Base-by-base conservation (phyloP, 1,140 invertebrate genomes). In the Drosophila pseudoobscura region DNA sequence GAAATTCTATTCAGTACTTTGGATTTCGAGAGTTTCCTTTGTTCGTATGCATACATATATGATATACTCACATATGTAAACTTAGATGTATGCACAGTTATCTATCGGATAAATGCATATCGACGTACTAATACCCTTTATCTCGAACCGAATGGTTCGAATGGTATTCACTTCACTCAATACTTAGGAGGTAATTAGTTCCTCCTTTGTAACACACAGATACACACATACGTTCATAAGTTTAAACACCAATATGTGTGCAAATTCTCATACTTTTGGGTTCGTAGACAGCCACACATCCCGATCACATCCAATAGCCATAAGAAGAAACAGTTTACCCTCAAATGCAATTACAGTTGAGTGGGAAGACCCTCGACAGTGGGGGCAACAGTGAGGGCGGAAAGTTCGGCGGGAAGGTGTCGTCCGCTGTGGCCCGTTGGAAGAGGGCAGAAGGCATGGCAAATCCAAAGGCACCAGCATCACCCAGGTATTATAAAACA, bases 401-500 rank as follows among this genome's bases (percentile, higher is more conserved):
- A 1, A 11, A 39, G 35, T 39, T 39, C 26, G 41, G 31, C 24
- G 13, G 20, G n/a, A 64, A 75, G 47, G 47, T 41, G 53, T 55
- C 55, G 51, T 24, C 69, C 56, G 44, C 41, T 20, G 55, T 54
- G 4, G 52, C 39, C 44, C 26, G 55, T 39, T 31, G n/a, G 47
- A 24, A 49, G 39, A n/a, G 44, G 51, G 45, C 5, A 4, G 11
- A 45, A 57, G 52, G 44, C 26, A 41, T 20, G 57, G 64, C 55
- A 64, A 71, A 75, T 60, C 62, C 66, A 46, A 69, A 75, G 75
- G 77, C 78, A 74, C 80, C 88, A 78, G 90, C 87, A 90, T 88
- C 82, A 90, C 78, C 73, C 80, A 82, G 87, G 80, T 89, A 90
- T 90, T 90, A 90, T 84, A 75, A 90, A 90, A 90, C 87, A 90